Evolutionary conservation across 1,140 invertebrate genomes (phyloP).

Genomic region (Zaprionus tsacasi): DNA sequence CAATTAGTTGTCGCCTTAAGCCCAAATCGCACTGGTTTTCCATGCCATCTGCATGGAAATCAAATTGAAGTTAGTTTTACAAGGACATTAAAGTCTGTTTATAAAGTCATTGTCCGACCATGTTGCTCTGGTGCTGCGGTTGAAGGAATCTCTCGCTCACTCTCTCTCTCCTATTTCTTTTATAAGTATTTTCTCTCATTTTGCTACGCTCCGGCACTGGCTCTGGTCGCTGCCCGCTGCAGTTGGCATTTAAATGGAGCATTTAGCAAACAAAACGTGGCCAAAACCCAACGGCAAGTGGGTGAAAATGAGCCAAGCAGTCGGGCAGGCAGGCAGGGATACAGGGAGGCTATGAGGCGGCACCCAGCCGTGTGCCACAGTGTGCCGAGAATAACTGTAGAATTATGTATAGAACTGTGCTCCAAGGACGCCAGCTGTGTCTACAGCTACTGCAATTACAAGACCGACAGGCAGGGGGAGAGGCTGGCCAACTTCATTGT

Average conservation of each 20-base stretch:
- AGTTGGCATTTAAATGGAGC: slow-evolving; percentile 75
- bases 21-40: too few relatives aligned
- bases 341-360: background rate
- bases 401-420: slow-evolving; percentile 25
- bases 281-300: slow-evolving; percentile 59
- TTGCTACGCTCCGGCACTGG: background rate
- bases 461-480: slow-evolving; percentile 34
- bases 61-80: slow-evolving; percentile 31
- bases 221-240: slow-evolving; percentile 27
- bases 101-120: slow-evolving; percentile 76
- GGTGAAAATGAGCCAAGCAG: slow-evolving; percentile 66
- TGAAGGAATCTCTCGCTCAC: slow-evolving; percentile 29
- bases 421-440: slow-evolving; percentile 38
- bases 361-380: background rate
- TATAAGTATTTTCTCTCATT: slow-evolving; percentile 8
- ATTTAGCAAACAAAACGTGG: slow-evolving; percentile 73
- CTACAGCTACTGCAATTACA: slow-evolving; percentile 75
- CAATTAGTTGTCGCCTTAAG: background rate
- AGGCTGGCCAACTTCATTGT: slow-evolving; percentile 58
- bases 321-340: background rate
- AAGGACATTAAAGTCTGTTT: slow-evolving; percentile 75
- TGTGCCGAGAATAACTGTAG: slow-evolving; percentile 16
- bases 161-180: slow-evolving; percentile 11
- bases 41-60: background rate
- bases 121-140: slow-evolving; percentile 36